Conservation (phyloP, 2,797 vertebrate genomes). For the Gadopsis bispinosus region DNA sequence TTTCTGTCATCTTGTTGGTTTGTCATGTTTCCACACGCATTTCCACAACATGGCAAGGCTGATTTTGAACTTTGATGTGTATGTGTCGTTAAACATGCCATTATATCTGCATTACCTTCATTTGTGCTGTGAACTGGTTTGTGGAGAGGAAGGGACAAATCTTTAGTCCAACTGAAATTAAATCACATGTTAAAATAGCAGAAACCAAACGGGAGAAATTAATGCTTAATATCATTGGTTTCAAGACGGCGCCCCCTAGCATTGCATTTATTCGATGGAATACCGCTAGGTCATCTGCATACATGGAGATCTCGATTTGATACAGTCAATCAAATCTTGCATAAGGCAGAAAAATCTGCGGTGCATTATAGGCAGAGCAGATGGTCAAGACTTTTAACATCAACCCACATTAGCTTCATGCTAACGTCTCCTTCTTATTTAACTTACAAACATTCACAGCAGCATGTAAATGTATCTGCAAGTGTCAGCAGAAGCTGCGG, state of each 20-base stretch:
- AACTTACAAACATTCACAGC: too few species aligned
- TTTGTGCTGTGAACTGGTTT: background rate
- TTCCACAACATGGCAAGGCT: background rate
- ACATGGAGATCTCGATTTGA: background rate
- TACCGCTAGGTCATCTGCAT: background rate
- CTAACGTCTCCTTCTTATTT: too few species aligned
- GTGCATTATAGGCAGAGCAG: too few species aligned
- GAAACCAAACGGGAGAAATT: too few species aligned
- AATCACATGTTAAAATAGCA: background rate
- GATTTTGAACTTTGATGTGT: background rate
- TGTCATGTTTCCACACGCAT: slow-evolving; percentile 9
- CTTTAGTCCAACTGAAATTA: background rate
- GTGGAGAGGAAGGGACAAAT: background rate
- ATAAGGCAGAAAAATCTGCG: background rate
- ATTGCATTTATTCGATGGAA: too few species aligned
- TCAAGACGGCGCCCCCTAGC: too few species aligned
- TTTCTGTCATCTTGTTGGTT: slow-evolving; percentile 17
- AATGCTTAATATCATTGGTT: too few species aligned
- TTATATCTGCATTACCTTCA: slow-evolving; percentile 11
- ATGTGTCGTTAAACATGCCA: background rate
- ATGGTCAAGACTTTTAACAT: too few species aligned
- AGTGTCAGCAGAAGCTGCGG: too few species aligned
- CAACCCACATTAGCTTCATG: too few species aligned
- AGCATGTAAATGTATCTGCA: too few species aligned
- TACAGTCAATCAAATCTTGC: background rate